phyloP scores from a whole-genome alignment of 2,113 vertebrate species.

The Poeciliopsis retropinna region DNA sequence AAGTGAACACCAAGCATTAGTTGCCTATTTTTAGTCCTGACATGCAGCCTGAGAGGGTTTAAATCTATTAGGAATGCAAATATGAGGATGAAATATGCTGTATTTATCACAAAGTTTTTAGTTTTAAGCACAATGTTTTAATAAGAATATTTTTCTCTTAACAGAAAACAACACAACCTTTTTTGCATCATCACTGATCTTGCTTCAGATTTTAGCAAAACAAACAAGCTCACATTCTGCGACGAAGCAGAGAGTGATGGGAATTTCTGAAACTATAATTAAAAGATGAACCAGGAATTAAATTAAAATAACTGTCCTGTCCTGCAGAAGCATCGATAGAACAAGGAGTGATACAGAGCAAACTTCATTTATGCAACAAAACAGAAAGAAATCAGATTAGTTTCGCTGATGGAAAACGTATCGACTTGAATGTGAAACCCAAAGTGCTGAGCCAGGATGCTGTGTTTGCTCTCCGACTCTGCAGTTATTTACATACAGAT shows the following conservation, averaged over 20 bases:
- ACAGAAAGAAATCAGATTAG: constrained; percentile 48
- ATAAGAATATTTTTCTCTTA: neutral
- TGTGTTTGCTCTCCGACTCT: constrained; percentile 46
- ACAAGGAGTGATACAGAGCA: constrained; percentile 27
- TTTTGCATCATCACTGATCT: neutral
- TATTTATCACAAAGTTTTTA: neutral
- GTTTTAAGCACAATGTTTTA: neutral
- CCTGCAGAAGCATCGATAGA: constrained; percentile 7
- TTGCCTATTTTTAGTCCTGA: neutral
- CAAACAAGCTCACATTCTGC: neutral
- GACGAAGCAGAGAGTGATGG: too few species aligned
- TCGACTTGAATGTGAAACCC: constrained; percentile 29
- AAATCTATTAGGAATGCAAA: too few species aligned
- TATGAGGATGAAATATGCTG: neutral
- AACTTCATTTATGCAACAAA: constrained; percentile 43
- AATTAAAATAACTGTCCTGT: neutral
- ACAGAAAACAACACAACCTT: too few species aligned
- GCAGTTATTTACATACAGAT: constrained; percentile 61
- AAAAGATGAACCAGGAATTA: neutral
- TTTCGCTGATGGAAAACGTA: constrained; percentile 38
- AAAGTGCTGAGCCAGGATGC: constrained; percentile 64
- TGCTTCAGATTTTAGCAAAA: neutral
- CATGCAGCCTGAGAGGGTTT: neutral
- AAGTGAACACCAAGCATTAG: neutral
- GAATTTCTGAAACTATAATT: constrained; percentile 12